Evolutionary conservation across 2,797 vertebrate species (phyloP).

Genomic region (Agapornis canus): DNA sequence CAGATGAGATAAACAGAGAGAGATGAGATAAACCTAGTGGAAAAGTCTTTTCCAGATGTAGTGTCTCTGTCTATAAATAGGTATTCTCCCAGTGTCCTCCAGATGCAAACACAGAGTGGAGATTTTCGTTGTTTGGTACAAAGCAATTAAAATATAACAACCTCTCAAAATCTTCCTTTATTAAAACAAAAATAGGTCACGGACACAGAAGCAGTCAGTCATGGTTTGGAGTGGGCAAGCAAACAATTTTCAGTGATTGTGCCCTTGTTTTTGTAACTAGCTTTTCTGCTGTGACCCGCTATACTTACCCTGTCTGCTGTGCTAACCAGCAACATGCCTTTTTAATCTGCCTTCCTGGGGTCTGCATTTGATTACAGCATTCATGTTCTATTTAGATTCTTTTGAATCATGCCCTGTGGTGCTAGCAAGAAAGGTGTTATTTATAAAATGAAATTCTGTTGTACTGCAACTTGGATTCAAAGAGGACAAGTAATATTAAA

Average conservation of each 20-base stretch:
- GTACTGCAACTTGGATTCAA: slow-evolving; percentile 83
- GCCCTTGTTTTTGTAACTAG: slow-evolving; percentile 74
- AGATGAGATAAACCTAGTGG: slow-evolving; percentile 11
- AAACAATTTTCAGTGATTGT: slow-evolving; percentile 73
- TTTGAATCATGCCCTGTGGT: slow-evolving; percentile 84
- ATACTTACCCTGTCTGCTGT: slow-evolving; percentile 77
- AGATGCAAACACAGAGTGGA: neutral
- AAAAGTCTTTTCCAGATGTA: slow-evolving; percentile 38
- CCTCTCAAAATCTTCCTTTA: slow-evolving; percentile 37
- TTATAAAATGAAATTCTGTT: slow-evolving; percentile 87
- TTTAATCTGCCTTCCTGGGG: slow-evolving; percentile 84
- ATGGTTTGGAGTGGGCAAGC: slow-evolving; percentile 58
- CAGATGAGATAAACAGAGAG: neutral
- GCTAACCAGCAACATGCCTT: slow-evolving; percentile 80
- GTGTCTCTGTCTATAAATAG: slow-evolving; percentile 5
- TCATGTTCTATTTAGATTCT: slow-evolving; percentile 86
- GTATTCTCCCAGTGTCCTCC: slow-evolving; percentile 23
- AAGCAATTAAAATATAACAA: slow-evolving; percentile 61
- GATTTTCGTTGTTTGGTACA: neutral
- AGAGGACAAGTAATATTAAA: slow-evolving; percentile 84
- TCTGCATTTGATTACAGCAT: slow-evolving; percentile 85
- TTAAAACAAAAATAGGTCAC: slow-evolving; percentile 52
- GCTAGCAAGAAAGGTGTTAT: slow-evolving; percentile 84
- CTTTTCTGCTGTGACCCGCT: slow-evolving; percentile 78
- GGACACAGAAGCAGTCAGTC: slow-evolving; percentile 47